Conservation (phyloP, 1,140 invertebrate species). For the Bombus haemorrhoidalis region DNA sequence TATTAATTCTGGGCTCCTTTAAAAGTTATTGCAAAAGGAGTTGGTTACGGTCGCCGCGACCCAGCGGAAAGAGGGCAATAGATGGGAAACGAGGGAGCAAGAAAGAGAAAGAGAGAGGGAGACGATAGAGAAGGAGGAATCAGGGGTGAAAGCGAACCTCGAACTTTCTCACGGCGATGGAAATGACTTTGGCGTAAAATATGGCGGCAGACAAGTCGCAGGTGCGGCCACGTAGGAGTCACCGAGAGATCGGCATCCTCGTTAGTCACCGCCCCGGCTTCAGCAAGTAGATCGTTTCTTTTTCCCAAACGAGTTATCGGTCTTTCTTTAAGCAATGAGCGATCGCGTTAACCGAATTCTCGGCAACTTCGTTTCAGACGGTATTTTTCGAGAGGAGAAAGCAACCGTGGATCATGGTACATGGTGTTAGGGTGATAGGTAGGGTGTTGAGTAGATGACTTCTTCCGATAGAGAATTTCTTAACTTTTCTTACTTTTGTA, state of each 20-base stretch:
- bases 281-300: conserved; percentile 5
- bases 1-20: conserved; percentile 68
- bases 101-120: not conserved
- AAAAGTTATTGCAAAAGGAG: conserved; percentile 72
- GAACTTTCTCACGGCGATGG: conserved; percentile 70
- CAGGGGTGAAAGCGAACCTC: not conserved
- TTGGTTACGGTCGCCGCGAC: conserved; percentile 25
- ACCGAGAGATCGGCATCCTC: conserved; percentile 52
- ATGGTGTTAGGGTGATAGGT: not conserved
- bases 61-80: not conserved
- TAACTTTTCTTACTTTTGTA: not conserved
- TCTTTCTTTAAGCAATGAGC: not conserved
- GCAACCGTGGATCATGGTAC: not conserved
- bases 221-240: conserved; percentile 54
- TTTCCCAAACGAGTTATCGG: not conserved
- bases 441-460: not conserved
- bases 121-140: not conserved
- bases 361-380: not conserved
- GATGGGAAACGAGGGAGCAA: not conserved
- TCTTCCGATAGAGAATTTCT: not conserved
- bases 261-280: conserved; percentile 40
- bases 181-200: conserved; percentile 67
- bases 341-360: not conserved
- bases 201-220: conserved; percentile 61
- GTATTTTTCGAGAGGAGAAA: not conserved